phyloP scores from a whole-genome alignment of 2,888 invertebrate genomes.

The Dasysyrphus tricinctus region DNA sequence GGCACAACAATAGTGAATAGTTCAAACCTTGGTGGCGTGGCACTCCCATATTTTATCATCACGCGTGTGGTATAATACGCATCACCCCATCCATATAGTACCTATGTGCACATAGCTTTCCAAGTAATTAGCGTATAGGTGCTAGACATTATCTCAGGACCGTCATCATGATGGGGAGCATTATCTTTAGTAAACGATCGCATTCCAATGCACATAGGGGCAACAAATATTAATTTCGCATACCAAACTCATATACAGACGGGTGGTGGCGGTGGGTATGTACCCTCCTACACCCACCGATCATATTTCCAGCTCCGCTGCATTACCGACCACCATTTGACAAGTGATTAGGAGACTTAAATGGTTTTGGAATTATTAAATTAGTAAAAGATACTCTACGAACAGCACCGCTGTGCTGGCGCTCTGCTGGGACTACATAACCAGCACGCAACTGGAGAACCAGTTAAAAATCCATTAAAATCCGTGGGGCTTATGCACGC shows the following conservation, averaged over 20 bases:
- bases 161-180: slow-evolving; percentile 29
- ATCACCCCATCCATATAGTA: background rate
- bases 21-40: slow-evolving; percentile 18
- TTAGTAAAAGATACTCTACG: slow-evolving; percentile 79
- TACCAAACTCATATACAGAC: background rate
- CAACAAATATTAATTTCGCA: slow-evolving; percentile 62
- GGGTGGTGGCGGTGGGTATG: background rate
- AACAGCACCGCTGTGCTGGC: slow-evolving; percentile 1
- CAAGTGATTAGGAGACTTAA: slow-evolving; percentile 83
- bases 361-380: slow-evolving; percentile 83
- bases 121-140: slow-evolving; percentile 66
- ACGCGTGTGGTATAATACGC: slow-evolving; percentile 5
- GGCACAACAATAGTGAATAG: slow-evolving; percentile 33
- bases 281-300: slow-evolving; percentile 15
- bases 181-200: slow-evolving; percentile 57
- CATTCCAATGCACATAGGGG: slow-evolving; percentile 63
- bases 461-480: slow-evolving; percentile 82
- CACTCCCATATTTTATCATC: slow-evolving; percentile 3
- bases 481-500: slow-evolving; percentile 50
- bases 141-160: slow-evolving; percentile 58
- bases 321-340: slow-evolving; percentile 67
- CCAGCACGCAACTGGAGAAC: slow-evolving; percentile 77
- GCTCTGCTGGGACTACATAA: slow-evolving; percentile 50
- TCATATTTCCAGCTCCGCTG: background rate
- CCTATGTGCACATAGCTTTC: background rate